These are phyloP conservation scores for Synergus umbraculus DNA, from an alignment of 2,888 invertebrate genomes.

Conservation along the genomic window DNA sequence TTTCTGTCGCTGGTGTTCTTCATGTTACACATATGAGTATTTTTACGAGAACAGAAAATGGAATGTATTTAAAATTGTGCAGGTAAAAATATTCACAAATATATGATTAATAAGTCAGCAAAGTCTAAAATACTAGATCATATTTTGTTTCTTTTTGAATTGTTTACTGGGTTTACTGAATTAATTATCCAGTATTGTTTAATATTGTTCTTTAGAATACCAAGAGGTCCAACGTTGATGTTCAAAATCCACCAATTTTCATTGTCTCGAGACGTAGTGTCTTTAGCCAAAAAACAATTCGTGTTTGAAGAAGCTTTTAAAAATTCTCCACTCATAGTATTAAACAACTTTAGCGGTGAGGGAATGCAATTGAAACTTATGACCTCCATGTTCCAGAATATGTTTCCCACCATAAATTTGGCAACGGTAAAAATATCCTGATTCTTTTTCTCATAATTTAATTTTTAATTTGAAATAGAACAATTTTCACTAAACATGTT, in stretches of 20 bases:
- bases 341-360: conserved; percentile 94
- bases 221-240: conserved; percentile 95
- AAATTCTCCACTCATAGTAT: conserved; percentile 92
- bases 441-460: neutral
- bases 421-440: conserved; percentile 84
- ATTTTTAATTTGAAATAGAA: neutral
- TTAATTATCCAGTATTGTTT: neutral
- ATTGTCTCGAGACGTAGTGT: conserved; percentile 90
- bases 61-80: conserved; percentile 90
- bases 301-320: conserved; percentile 90
- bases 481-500: neutral
- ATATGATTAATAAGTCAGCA: neutral
- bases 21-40: conserved; percentile 96
- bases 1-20: conserved; percentile 92
- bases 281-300: conserved; percentile 90
- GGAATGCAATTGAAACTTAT: conserved; percentile 94
- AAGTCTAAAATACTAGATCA: too few relatives aligned
- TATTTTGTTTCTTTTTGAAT: neutral
- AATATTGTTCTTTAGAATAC: conserved; percentile 81
- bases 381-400: conserved; percentile 97
- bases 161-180: neutral
- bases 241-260: conserved; percentile 91
- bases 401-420: conserved; percentile 98
- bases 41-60: conserved; percentile 91
- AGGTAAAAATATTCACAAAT: conserved; percentile 60